Base-by-base conservation (phyloP, 2,797 vertebrate species). In the Pangasius macronema region DNA sequence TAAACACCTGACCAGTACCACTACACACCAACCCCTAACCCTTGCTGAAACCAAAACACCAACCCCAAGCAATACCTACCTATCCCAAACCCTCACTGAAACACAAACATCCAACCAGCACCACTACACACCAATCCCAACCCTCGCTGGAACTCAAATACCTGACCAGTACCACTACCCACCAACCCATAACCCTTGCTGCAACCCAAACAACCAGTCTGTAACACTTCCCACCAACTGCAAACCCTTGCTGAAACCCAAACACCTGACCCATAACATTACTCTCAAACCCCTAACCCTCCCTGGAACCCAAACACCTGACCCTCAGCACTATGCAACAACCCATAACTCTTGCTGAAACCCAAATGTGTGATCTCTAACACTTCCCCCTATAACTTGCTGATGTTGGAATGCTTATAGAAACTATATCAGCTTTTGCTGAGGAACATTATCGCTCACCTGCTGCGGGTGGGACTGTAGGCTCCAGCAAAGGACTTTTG, bases 401-500 rank as follows among this genome's bases (percentile, higher is more conserved):
- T 77, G 75, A 11, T 72, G 20, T 11, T 76, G 73, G 42, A 51
- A 67, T 67, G 42, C 61, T 51, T 33, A 65, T 49, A 30, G 9
- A 82, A 65, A 22, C 10, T 11, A 11, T 46, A 67, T 82, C 20
- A 67, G 27, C 16, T 1, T 82, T 67, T 7, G 24, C 36, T 10
- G 2, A 24, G 33, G 13, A 27, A 27, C 27, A 67, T 83, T 33
- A 13, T 30, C 1, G 36, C 96, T 97, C 89, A 99, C 98, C 97
- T 97, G 96, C 89, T 96, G 86, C 97, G 97, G 92, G 97, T 94
- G 89, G 97, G 95, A 88, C 97, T 92, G 0, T 96, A 97, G 88
- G 95, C 95, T 92, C 96, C 97, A 73, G 93, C 75, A 0, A 96
- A 97, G 83, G 96, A 90, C 88, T 96, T 93, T 83, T 96, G 96